Percentiles rank a stretch among this genome's conserved stretches.
phyloP scores from a whole-genome alignment of 2,113 vertebrate species.

The Eleginops maclovinus region DNA sequence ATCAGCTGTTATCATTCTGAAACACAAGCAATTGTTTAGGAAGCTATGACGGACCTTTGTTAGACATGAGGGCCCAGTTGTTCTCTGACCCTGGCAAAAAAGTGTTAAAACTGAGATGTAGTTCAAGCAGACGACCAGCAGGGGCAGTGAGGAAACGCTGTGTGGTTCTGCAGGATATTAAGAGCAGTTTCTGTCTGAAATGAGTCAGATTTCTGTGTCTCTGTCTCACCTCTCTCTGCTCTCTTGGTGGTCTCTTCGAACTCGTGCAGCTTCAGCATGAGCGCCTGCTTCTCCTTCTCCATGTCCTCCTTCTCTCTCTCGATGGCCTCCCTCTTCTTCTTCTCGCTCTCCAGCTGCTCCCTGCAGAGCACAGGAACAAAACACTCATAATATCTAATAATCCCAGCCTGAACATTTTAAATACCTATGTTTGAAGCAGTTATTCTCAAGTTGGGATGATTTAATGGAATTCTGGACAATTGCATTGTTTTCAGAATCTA shows the following conservation, averaged over 20 bases:
- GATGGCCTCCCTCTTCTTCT: conserved; percentile 90
- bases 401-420: too few relatives aligned
- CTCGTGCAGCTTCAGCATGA: conserved; percentile 89
- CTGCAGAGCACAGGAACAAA: conserved; percentile 69
- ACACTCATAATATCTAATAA: neutral
- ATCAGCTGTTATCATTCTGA: neutral
- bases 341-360: conserved; percentile 92
- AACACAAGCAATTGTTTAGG: neutral
- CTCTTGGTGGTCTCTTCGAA: conserved; percentile 94
- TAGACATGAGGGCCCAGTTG: neutral
- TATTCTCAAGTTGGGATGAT: too few relatives aligned
- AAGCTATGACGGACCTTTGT: neutral
- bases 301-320: conserved; percentile 93
- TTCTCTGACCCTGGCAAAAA: neutral
- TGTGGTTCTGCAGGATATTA: too few relatives aligned
- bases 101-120: neutral
- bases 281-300: conserved; percentile 91
- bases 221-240: conserved; percentile 90
- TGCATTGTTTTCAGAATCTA: too few relatives aligned
- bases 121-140: conserved; percentile 23
- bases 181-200: neutral
- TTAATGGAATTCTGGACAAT: too few relatives aligned
- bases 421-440: too few relatives aligned
- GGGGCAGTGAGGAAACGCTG: conserved; percentile 37
- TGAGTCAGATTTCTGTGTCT: neutral